Conservation (phyloP, 2,113 vertebrate genomes). For the Takifugu bimaculatus region DNA sequence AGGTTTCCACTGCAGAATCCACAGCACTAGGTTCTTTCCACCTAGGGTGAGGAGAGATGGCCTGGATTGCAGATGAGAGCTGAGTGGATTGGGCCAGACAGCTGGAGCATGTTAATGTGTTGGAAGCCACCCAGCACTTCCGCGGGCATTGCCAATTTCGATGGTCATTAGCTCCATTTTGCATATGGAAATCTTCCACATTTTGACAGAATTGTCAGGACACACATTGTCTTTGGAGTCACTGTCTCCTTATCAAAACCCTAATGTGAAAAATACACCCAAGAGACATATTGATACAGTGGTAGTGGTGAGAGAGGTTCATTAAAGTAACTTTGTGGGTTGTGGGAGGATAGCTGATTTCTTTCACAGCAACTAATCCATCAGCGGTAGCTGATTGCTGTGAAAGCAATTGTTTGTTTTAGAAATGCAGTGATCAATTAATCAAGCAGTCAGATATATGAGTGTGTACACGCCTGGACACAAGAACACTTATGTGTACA, state of each 20-base stretch:
- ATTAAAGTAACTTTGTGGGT: background rate
- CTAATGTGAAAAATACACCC: background rate
- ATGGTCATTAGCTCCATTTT: constrained; percentile 38
- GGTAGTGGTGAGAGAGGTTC: background rate
- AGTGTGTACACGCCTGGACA: too few species aligned
- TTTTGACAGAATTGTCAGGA: constrained; percentile 30
- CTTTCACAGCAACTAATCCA: background rate
- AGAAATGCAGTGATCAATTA: too few species aligned
- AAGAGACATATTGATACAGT: background rate
- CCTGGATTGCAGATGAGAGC: constrained; percentile 24
- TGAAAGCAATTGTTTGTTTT: too few species aligned
- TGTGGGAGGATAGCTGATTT: background rate
- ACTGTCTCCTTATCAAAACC: constrained; percentile 14
- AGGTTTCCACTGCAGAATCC: constrained; percentile 18
- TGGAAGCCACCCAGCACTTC: constrained; percentile 49
- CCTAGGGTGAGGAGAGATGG: constrained; percentile 15
- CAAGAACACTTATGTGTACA: too few species aligned
- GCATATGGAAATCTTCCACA: constrained; percentile 28
- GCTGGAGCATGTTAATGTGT: constrained; percentile 53
- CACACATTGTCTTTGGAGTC: constrained; percentile 11
- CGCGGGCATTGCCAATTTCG: constrained; percentile 35
- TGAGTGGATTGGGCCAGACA: constrained; percentile 41
- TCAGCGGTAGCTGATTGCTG: background rate
- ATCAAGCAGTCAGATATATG: too few species aligned
- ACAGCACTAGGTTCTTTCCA: constrained; percentile 11